Evolutionary conservation across 2,888 invertebrate species (phyloP), one percentile per base, ranked within the genome.

Genomic region (Epinotia bilunana): DNA sequence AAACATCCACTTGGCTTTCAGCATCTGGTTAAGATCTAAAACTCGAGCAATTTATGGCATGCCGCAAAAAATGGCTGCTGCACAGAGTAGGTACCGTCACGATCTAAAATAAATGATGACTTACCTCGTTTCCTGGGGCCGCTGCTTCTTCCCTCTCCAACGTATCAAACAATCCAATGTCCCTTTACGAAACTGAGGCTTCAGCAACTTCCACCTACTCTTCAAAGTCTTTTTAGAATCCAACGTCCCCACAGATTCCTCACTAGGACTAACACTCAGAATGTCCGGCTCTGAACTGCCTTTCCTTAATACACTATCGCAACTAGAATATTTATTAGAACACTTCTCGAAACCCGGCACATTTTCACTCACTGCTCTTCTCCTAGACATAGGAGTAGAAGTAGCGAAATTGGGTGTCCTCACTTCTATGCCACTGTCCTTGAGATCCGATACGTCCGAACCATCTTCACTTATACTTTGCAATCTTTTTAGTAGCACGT

Each of bases 251-350:
- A 87, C 80, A 57, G 88, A 85, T 72, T 83, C 83, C 55, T 82
- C 84, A 74, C 84, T 82, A 63, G 85, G 86, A 79, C 83, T 86
- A 57, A 85, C 84, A 83, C 90, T 90, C 6, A 90, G 83, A 80
- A 92, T 89, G 79, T 93, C 90, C 3, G 92, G 91, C 80, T 91
- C 93, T 2, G 94, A 93, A 82, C 80, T 84, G 79, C 91, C 92
- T 80, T 89, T 91, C 78, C 88, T 87, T 74, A 93, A 84, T 77
- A 86, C 88, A 87, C 86, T 86, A 62, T 82, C 86, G 88, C 88
- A 86, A 71, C 77, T 74, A 62, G 77, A 81, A 23, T 89, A 88
- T 74, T 83, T 89, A 57, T 84, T 89, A 57, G 81, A 77, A 81
- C 91, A 91, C 87, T 88, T 93, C 77, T 90, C 87, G 80, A 93